phyloP scores from a whole-genome alignment of 2,113 vertebrate species.

The Cyanoderma ruficeps region DNA sequence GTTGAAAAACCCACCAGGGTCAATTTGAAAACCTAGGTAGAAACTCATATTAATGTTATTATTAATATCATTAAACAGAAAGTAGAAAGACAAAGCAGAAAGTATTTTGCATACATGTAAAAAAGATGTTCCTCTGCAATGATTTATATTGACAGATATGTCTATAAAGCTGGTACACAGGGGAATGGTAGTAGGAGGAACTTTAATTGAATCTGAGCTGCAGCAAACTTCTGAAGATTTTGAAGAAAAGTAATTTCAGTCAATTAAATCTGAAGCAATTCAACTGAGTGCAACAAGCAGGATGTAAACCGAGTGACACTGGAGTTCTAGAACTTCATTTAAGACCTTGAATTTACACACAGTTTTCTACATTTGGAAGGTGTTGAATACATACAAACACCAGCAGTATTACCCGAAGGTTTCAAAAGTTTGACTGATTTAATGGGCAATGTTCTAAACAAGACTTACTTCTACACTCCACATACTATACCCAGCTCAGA shows the following conservation, averaged over 20 bases:
- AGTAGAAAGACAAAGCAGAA: conserved; percentile 25
- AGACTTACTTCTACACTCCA: not conserved
- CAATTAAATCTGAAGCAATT: not conserved
- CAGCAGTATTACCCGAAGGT: not conserved
- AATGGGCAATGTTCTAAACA: accelerated
- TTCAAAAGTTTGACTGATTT: not conserved
- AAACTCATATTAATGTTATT: not conserved
- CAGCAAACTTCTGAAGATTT: conserved; percentile 1
- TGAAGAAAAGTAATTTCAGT: not conserved
- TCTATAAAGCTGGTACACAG: not conserved
- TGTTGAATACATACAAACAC: not conserved
- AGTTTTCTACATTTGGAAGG: not conserved
- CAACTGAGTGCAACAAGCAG: not conserved
- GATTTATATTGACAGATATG: conserved; percentile 14
- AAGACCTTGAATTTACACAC: not conserved
- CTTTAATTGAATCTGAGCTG: conserved; percentile 1
- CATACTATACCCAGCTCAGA: not conserved
- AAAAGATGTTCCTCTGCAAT: conserved; percentile 2
- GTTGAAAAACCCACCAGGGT: not conserved
- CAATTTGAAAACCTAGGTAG: conserved; percentile 4
- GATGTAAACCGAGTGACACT: accelerated
- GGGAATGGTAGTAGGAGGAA: not conserved
- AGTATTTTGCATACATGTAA: conserved; percentile 6
- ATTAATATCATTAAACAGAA: conserved; percentile 6
- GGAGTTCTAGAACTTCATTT: not conserved